phyloP scores from a whole-genome alignment of 2,888 invertebrate genomes.

The Minunthozetes semirufus region DNA sequence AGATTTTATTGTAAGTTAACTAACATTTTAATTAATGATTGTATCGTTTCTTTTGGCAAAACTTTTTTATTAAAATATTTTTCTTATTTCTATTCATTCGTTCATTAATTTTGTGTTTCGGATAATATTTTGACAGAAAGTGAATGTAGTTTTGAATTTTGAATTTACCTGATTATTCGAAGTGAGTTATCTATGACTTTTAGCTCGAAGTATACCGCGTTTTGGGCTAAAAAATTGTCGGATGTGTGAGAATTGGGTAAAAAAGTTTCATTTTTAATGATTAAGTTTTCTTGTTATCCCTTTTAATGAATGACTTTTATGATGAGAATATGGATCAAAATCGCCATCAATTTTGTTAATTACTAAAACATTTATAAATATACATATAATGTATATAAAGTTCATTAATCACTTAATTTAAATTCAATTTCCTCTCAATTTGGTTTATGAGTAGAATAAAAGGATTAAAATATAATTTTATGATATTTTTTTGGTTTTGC shows the following conservation, averaged over 20 bases:
- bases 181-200: too few relatives aligned
- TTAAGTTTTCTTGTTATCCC: neutral
- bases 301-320: neutral
- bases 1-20: neutral
- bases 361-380: neutral
- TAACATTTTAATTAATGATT: neutral
- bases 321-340: neutral
- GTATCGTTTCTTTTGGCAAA: too few relatives aligned
- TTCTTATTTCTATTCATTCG: neutral
- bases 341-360: neutral
- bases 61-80: too few relatives aligned
- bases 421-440: neutral
- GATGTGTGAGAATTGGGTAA: too few relatives aligned
- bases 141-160: neutral
- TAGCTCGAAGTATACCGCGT: too few relatives aligned
- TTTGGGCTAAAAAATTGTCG: too few relatives aligned
- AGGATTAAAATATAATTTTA: neutral
- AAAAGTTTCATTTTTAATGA: neutral
- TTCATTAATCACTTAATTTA: conserved; percentile 6
- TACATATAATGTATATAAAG: neutral
- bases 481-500: neutral
- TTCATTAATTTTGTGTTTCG: too few relatives aligned
- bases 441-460: neutral
- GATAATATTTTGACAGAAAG: neutral
- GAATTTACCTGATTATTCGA: too few relatives aligned